Evolutionary conservation across 2,797 vertebrate genomes (phyloP), one percentile per base, ranked within the genome.

Genomic region (Tamandua tetradactyla): DNA sequence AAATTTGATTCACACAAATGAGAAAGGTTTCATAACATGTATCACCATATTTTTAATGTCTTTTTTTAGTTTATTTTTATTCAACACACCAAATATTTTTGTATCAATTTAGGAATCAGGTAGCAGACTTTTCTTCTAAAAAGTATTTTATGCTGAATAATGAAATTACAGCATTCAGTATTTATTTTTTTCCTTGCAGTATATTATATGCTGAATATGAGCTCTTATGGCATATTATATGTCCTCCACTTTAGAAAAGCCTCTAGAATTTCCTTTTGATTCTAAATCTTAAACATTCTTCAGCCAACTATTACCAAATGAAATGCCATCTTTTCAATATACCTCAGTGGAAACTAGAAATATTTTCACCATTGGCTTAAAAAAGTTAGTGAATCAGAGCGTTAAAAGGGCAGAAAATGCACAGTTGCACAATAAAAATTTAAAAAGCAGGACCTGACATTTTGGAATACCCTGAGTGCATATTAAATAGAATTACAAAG

Each of bases 351-450:
- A 93, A 82, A 87, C 55, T 83, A 87, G 81, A 90, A 90, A 92
- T 87, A 96, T 93, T 96, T 95, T 92, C 42, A 92, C 61, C 59
- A 95, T 66, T 86, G 90, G 25, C 79, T 96, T 85, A 93, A 95
- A 90, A 90, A 93, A 91, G n/a, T 86, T 92, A 93, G 87, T 92
- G 81, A 95, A 94, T 95, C 69, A 85, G 35, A 69, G 27, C 20
- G 95, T 95, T 90, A 85, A 96, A 95, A 95, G 92, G 92, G 81
- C 92, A 96, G 20, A 85, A 94, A 94, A 97, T 91, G 82, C 94
- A 95, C 91, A 95, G 91, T 93, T 92, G 69, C 40, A 93, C 93
- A 94, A 93, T 95, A 94, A 90, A 96, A 93, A 61, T 86, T 88
- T 88, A 91, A 95, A 96, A 82, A 92, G 69, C 64, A 93, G 49